A percentile compares a stretch with the other conserved stretches of the same genome.
Conservation (phyloP, 2,888 invertebrate genomes). For the Cremastobaeus sp. region DNA sequence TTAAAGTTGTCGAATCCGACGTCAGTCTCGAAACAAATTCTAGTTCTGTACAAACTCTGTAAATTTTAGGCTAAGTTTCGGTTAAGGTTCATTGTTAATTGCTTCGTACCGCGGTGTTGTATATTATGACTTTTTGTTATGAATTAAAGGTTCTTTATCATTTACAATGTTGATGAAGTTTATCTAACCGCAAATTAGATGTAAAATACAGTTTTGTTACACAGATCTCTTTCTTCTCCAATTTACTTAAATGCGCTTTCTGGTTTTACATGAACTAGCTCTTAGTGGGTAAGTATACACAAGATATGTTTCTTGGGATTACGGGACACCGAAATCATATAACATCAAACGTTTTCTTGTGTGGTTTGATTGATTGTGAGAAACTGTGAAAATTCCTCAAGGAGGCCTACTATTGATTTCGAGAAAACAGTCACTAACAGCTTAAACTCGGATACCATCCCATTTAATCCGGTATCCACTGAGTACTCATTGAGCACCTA, state of each 20-base stretch:
- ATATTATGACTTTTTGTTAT: conserved; percentile 17
- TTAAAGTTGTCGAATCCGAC: not conserved
- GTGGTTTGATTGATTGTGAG: not conserved
- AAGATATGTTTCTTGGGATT: conserved; percentile 26
- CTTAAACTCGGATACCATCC: conserved; percentile 9
- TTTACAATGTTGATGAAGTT: conserved; percentile 12
- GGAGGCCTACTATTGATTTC: conserved; percentile 4
- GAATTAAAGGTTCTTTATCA: conserved; percentile 23
- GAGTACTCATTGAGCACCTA: conserved; percentile 20
- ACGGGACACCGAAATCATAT: not conserved
- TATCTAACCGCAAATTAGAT: conserved; percentile 3
- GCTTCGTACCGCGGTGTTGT: conserved; percentile 22
- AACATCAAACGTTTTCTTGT: not conserved
- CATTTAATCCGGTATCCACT: conserved; percentile 13
- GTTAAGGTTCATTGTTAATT: conserved; percentile 15
- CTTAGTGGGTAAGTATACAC: conserved; percentile 39
- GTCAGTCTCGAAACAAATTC: conserved; percentile 1
- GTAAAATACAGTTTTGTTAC: too few species aligned
- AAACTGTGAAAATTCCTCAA: not conserved
- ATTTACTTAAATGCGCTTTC: too few species aligned
- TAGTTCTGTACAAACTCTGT: conserved; percentile 21
- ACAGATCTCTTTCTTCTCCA: too few species aligned
- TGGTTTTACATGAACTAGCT: conserved; percentile 32
- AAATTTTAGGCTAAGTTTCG: conserved; percentile 4
- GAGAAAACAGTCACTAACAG: conserved; percentile 22